A percentile compares a stretch with the other conserved stretches of the same genome.
Evolutionary conservation across 2,888 invertebrate species (phyloP).

Genomic region (Platypus cylindrus): DNA sequence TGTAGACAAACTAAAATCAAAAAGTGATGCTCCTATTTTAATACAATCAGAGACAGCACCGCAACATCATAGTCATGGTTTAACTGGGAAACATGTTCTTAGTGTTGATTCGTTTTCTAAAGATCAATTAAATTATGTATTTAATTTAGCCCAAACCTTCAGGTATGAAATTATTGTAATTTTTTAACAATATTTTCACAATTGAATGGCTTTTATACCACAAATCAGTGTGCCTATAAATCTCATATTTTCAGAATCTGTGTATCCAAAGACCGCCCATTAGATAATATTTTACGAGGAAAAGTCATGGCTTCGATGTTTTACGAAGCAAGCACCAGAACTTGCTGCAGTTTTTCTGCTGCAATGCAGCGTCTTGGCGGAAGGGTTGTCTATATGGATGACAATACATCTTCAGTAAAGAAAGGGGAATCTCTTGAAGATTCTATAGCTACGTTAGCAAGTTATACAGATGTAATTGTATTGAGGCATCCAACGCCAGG

Average conservation of each 20-base stretch:
- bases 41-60: constrained; percentile 10
- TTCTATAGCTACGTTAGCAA: constrained; percentile 75
- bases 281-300: constrained; percentile 65
- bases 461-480: constrained; percentile 88
- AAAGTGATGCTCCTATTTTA: background rate
- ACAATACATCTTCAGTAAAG: constrained; percentile 80
- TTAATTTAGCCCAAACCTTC: constrained; percentile 84
- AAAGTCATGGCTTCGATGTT: constrained; percentile 94
- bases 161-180: constrained; percentile 31
- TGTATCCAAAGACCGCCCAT: constrained; percentile 67
- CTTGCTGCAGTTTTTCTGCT: constrained; percentile 89
- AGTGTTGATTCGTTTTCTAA: constrained; percentile 77
- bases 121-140: constrained; percentile 83
- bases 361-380: constrained; percentile 97
- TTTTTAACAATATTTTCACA: too few species aligned
- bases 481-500: constrained; percentile 88
- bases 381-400: constrained; percentile 80
- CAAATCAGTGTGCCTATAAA: constrained; percentile 3
- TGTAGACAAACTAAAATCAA: constrained; percentile 19
- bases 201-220: background rate
- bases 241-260: constrained; percentile 66
- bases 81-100: constrained; percentile 68
- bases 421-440: constrained; percentile 95
- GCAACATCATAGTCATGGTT: constrained; percentile 33
- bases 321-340: constrained; percentile 95